Conservation (phyloP, 2,888 invertebrate species). For the Melanostoma scalare region DNA sequence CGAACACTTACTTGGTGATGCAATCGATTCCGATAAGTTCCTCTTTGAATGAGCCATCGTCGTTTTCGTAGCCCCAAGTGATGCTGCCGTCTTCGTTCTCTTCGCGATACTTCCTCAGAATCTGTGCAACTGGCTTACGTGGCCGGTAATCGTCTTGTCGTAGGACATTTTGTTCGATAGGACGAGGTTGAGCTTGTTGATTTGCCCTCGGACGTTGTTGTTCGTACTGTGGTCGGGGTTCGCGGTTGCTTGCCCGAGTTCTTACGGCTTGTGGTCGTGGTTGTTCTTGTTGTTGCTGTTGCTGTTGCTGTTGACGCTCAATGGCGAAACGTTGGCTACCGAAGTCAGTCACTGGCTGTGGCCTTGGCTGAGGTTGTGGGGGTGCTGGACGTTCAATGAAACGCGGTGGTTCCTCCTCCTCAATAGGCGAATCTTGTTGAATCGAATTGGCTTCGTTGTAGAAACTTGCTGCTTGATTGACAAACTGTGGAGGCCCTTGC, state of each 20-base stretch:
- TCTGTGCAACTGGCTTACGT: constrained; percentile 89
- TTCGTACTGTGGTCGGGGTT: constrained; percentile 83
- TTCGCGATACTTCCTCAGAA: constrained; percentile 88
- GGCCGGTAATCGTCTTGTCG: constrained; percentile 76
- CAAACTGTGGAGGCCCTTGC: constrained; percentile 78
- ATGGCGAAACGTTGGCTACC: constrained; percentile 78
- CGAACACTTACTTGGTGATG: constrained; percentile 83
- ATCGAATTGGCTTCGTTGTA: constrained; percentile 77
- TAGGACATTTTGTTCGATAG: constrained; percentile 75
- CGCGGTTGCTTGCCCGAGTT: constrained; percentile 73
- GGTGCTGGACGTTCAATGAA: constrained; percentile 79
- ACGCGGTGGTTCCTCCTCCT: constrained; percentile 77
- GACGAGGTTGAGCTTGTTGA: constrained; percentile 80
- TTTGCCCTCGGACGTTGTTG: constrained; percentile 76
- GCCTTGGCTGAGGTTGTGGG: constrained; percentile 74
- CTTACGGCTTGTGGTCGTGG: constrained; percentile 73
- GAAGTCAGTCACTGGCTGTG: constrained; percentile 78
- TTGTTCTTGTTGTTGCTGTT: constrained; percentile 73
- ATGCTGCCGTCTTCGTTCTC: constrained; percentile 90
- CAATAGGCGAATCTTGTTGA: constrained; percentile 82
- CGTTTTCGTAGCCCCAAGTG: constrained; percentile 94
- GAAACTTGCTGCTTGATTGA: constrained; percentile 76
- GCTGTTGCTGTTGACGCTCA: constrained; percentile 75
- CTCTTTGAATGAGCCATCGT: constrained; percentile 93
- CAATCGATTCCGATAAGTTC: constrained; percentile 91